phyloP scores from a whole-genome alignment of 2,113 vertebrate genomes.

The Upupa epops region DNA sequence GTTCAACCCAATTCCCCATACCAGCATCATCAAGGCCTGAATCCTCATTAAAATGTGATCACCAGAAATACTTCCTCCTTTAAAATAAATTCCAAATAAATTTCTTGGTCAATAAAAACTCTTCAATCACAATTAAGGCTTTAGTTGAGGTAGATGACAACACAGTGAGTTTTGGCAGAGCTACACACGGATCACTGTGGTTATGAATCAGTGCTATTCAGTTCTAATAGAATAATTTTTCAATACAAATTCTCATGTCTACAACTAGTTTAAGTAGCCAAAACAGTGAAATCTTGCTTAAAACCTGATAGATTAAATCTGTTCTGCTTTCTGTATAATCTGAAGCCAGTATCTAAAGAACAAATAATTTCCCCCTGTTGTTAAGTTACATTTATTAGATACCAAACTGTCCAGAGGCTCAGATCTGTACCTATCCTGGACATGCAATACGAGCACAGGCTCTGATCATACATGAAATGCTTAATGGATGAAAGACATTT shows the following conservation, averaged over 20 bases:
- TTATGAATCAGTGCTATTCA: neutral
- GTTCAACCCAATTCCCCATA: neutral
- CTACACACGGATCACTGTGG: neutral
- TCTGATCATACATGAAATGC: neutral
- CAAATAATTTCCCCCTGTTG: neutral
- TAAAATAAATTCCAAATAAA: neutral
- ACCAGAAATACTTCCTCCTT: neutral
- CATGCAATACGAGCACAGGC: neutral
- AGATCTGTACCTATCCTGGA: neutral
- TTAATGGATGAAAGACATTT: neutral
- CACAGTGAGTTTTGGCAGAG: neutral
- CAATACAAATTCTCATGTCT: neutral
- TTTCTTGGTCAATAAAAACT: neutral
- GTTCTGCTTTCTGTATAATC: neutral
- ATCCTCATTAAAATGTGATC: neutral
- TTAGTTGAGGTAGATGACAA: neutral
- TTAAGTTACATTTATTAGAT: neutral
- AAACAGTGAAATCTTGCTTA: neutral
- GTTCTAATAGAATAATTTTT: neutral
- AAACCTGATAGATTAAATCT: neutral
- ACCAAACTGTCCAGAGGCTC: neutral
- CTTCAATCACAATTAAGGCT: neutral
- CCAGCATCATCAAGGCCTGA: neutral
- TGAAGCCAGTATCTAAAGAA: neutral
- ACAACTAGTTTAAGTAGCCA: neutral